Conservation (phyloP, 1,140 invertebrate genomes). For the Penaeus japonicus region DNA sequence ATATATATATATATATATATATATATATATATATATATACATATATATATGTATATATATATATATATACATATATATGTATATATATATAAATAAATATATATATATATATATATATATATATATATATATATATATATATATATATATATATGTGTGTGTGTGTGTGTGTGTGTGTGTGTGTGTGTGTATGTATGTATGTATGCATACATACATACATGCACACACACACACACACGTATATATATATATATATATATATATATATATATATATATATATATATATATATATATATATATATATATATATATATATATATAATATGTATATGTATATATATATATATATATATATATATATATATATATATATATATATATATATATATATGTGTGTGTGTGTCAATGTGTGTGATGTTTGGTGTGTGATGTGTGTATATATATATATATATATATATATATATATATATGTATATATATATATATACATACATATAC, state of each 20-base stretch:
- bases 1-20: neutral
- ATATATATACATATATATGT: neutral
- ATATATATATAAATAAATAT: too few relatives aligned
- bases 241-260: neutral
- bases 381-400: too few relatives aligned
- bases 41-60: neutral
- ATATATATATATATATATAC: neutral
- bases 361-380: too few relatives aligned
- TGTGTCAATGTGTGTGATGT: too few relatives aligned
- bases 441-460: neutral
- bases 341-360: too few relatives aligned
- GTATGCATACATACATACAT: neutral
- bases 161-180: too few relatives aligned
- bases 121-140: too few relatives aligned
- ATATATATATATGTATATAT: neutral
- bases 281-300: neutral
- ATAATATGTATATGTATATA: too few relatives aligned
- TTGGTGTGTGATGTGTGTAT: too few relatives aligned
- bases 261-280: neutral
- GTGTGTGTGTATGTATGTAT: neutral
- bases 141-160: too few relatives aligned
- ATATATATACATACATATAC: conserved; percentile 14
- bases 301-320: neutral
- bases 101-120: too few relatives aligned
- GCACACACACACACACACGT: too few relatives aligned